Conservation (phyloP, 2,888 invertebrate species). For the Spialia ferax region DNA sequence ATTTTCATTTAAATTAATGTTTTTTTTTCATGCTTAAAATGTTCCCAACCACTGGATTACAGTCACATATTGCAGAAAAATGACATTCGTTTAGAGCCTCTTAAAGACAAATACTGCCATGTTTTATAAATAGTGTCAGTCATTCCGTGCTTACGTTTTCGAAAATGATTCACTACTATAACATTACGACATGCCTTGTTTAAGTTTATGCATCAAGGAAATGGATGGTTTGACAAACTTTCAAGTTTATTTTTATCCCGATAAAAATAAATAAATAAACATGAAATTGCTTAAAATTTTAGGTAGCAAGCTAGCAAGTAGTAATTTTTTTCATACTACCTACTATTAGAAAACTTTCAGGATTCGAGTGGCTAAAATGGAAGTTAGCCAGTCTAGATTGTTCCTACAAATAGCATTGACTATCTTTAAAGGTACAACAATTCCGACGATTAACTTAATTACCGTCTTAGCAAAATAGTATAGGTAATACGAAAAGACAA, state of each 20-base stretch:
- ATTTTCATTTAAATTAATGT: too few relatives aligned
- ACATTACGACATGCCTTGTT: constrained; percentile 33
- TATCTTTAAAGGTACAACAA: too few relatives aligned
- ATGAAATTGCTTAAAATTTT: too few relatives aligned
- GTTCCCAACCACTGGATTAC: background rate
- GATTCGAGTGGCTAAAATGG: too few relatives aligned
- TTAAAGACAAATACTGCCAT: constrained; percentile 6
- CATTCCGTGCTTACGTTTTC: constrained; percentile 35
- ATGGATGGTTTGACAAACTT: background rate
- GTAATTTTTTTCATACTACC: too few relatives aligned
- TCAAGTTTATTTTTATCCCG: too few relatives aligned
- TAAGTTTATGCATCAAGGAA: background rate
- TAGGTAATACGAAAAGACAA: background rate
- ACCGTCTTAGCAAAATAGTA: background rate
- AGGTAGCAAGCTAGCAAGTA: too few relatives aligned
- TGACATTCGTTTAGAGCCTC: background rate
- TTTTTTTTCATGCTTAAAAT: background rate
- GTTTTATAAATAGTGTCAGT: constrained; percentile 35
- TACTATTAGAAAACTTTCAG: too few relatives aligned
- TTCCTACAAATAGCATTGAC: too few relatives aligned
- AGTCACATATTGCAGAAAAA: background rate
- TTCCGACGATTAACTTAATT: too few relatives aligned
- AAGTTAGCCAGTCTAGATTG: too few relatives aligned
- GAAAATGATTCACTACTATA: constrained; percentile 42
- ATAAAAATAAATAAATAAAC: too few relatives aligned